Base-by-base conservation (phyloP, 2,113 vertebrate genomes). In the Calidris pugnax region DNA sequence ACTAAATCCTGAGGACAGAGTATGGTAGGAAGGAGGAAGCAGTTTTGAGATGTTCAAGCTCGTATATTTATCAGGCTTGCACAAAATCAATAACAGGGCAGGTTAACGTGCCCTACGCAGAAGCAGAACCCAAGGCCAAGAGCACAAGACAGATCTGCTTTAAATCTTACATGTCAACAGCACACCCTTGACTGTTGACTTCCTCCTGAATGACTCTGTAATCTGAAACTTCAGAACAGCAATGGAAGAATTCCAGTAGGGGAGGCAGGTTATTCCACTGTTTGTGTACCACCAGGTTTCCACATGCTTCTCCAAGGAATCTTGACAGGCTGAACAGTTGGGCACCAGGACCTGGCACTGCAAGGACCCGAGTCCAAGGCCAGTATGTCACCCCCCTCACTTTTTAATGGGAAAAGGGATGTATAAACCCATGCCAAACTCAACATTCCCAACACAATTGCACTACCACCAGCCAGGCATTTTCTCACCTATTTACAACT, bases 131-230 rank as follows among this genome's bases (percentile, higher is more conserved):
- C 74, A 73, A 71, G 39, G 14, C 28, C n/a, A 80, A 60, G 35
- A 90, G 23, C 62, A 27, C 45, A 37, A 73, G 62, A 88, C n/a
- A 15, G 75, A 90, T 51, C 76, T 94, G 69, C 95, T 95, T 97
- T 93, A 92, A 83, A 72, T 94, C 89, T 82, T 12, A 11, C 24
- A 45, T 63, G 81, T 94, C 87, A 96, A 80, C 89, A 96, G 84
- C 71, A 77, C 85, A 89, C 75, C 51, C 95, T 37, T 45, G 78
- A 47, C 85, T 94, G 82, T 35, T 91, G 89, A 89, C 69, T 94
- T 97, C 75, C 90, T 88, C 59, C 76, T 88, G 81, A 94, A 95
- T 84, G 76, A 56, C 89, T 94, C 72, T 47, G 89, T 92, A 92
- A 96, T 28, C 30, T 16, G 89, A 95, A 85, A 91, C 81, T 80